Conservation (phyloP, 2,797 vertebrate genomes). For the Gobionotothen gibberifrons region DNA sequence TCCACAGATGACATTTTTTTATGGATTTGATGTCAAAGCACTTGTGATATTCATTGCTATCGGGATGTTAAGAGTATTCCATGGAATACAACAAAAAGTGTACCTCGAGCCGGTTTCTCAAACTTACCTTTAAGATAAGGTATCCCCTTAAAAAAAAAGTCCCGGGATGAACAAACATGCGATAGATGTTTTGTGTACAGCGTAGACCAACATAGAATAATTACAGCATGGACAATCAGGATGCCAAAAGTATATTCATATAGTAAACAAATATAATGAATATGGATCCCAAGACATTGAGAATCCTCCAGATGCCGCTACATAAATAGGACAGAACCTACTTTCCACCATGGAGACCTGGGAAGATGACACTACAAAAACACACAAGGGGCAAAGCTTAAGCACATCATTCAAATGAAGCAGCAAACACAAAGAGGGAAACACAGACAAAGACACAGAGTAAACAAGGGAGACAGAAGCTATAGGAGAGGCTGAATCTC, state of each 20-base stretch:
- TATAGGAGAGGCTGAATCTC: background rate
- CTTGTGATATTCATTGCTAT: too few relatives aligned
- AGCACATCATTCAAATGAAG: background rate
- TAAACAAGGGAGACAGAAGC: background rate
- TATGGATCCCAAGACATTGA: background rate
- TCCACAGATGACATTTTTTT: too few relatives aligned
- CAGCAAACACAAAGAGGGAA: background rate
- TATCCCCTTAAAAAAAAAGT: too few relatives aligned
- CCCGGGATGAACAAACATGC: too few relatives aligned
- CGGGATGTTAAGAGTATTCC: too few relatives aligned
- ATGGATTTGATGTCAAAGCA: too few relatives aligned
- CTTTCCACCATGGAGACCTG: background rate
- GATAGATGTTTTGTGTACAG: too few relatives aligned
- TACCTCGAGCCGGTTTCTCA: too few relatives aligned
- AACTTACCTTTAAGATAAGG: too few relatives aligned
- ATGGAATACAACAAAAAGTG: too few relatives aligned
- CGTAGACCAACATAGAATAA: background rate
- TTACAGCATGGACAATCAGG: background rate
- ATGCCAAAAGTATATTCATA: background rate
- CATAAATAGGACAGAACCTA: background rate
- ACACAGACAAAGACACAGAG: background rate
- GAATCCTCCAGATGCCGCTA: background rate
- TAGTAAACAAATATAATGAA: background rate
- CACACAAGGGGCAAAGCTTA: background rate
- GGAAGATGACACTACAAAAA: conserved; percentile 3